Evolutionary conservation across 2,113 vertebrate genomes (phyloP).

Genomic region (Struthio camelus): DNA sequence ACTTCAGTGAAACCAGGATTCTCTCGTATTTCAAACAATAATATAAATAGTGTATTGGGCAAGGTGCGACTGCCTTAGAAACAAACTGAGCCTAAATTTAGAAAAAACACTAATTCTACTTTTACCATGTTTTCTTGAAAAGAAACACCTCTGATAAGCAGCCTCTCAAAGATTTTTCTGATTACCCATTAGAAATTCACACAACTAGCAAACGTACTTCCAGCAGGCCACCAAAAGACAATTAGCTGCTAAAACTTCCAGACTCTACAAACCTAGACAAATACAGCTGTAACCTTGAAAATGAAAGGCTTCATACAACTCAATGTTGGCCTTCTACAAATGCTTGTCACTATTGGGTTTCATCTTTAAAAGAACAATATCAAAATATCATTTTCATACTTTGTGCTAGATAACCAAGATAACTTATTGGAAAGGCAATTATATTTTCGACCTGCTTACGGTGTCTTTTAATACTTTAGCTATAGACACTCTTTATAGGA

Average conservation of each 20-base stretch:
- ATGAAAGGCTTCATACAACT: background rate
- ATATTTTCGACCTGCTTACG: background rate
- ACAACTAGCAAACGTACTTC: background rate
- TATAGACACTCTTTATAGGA: conserved; percentile 5
- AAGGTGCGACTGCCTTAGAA: background rate
- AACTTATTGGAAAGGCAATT: background rate
- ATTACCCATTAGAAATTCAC: background rate
- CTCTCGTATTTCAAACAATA: background rate
- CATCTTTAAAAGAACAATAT: background rate
- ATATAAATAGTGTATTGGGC: background rate
- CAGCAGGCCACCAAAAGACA: background rate
- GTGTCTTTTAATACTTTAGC: background rate
- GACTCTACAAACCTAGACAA: background rate
- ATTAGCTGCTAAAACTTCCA: background rate
- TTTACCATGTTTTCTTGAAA: background rate
- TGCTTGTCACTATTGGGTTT: background rate
- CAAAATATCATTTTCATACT: background rate
- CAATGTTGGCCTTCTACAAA: background rate
- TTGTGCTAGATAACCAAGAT: background rate
- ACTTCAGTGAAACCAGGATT: background rate
- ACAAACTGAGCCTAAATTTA: background rate
- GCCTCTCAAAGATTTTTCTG: background rate
- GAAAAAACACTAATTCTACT: background rate
- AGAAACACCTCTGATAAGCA: background rate
- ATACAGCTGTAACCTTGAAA: background rate